phyloP scores from a whole-genome alignment of 2,113 vertebrate species.

The Murina feae region DNA sequence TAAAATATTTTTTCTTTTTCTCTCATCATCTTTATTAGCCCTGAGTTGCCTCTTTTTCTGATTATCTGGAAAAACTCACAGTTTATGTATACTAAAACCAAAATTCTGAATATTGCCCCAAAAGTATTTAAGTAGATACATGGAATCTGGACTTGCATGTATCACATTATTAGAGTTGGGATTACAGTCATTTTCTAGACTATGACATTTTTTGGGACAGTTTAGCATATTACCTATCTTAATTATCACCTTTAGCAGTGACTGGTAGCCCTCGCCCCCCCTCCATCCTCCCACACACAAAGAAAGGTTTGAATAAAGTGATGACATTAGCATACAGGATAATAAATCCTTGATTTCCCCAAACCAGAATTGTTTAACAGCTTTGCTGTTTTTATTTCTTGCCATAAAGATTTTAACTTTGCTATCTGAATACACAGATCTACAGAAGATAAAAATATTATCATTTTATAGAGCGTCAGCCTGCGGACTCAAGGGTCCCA shows the following conservation, averaged over 20 bases:
- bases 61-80: neutral
- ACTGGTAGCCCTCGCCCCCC: neutral
- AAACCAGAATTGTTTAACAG: neutral
- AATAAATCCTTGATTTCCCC: neutral
- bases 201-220: neutral
- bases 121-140: neutral
- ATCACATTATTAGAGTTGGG: neutral
- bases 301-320: neutral
- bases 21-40: neutral
- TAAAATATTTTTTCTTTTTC: neutral
- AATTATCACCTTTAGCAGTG: neutral
- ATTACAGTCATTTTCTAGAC: neutral
- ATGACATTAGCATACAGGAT: neutral
- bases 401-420: neutral
- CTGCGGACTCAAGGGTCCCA: too few relatives aligned
- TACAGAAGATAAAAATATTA: neutral
- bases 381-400: slow-evolving; percentile 25
- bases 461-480: too few relatives aligned
- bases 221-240: neutral
- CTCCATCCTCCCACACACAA: too few relatives aligned
- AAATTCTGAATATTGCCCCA: neutral
- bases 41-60: neutral
- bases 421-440: neutral
- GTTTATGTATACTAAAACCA: neutral
- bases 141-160: neutral